phyloP scores from a whole-genome alignment of 2,888 invertebrate genomes.

The Spodoptera exigua region DNA sequence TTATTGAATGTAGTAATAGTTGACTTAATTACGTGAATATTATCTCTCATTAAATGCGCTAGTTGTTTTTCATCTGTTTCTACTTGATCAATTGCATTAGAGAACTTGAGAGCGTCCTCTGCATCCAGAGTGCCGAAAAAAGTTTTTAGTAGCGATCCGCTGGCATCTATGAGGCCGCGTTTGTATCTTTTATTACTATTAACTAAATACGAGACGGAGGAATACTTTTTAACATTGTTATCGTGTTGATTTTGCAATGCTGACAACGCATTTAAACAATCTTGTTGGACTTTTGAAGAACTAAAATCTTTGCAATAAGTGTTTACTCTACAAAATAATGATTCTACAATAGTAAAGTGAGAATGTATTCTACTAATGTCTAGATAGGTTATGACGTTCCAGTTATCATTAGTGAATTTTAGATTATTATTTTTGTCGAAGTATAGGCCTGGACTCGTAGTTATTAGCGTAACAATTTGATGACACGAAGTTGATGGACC shows the following conservation, averaged over 20 bases:
- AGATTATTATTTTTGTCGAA: slow-evolving; percentile 3
- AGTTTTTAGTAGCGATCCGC: too few relatives aligned
- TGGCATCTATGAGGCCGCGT: too few relatives aligned
- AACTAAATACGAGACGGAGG: too few relatives aligned
- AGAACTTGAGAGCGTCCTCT: background rate
- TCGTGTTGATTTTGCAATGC: background rate
- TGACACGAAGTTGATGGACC: background rate
- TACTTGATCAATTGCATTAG: background rate
- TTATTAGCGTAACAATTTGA: slow-evolving; percentile 2
- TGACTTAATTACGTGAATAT: slow-evolving; percentile 2
- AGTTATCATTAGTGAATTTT: slow-evolving; percentile 3
- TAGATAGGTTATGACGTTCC: too few relatives aligned
- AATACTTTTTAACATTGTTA: slow-evolving; percentile 3
- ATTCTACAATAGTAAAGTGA: too few relatives aligned
- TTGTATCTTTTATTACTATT: too few relatives aligned
- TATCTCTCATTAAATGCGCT: too few relatives aligned
- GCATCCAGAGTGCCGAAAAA: slow-evolving; percentile 3
- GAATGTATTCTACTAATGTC: too few relatives aligned
- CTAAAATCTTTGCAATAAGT: too few relatives aligned
- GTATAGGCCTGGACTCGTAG: slow-evolving; percentile 8
- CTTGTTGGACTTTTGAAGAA: background rate
- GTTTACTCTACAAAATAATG: too few relatives aligned
- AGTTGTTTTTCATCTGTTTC: too few relatives aligned
- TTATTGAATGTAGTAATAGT: too few relatives aligned
- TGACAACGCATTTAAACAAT: background rate